Conservation (phyloP, 2,797 vertebrate genomes). For the Bovichtus variegatus region DNA sequence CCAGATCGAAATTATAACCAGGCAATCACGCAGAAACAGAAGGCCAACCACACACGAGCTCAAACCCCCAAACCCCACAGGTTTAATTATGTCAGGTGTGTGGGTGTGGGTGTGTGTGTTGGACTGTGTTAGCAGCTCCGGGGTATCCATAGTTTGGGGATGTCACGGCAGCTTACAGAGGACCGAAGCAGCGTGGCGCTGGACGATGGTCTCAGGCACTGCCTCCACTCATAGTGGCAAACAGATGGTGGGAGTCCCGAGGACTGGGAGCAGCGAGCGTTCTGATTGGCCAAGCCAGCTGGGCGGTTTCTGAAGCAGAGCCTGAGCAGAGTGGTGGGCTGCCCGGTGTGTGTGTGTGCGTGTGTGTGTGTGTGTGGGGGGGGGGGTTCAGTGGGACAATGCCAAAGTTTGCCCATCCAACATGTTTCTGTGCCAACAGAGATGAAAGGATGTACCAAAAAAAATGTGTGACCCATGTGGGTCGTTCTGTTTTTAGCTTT, state of each 20-base stretch:
- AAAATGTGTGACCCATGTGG: conserved; percentile 28
- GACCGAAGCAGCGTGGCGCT: neutral
- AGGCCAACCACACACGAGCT: conserved; percentile 29
- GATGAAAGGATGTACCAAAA: conserved; percentile 42
- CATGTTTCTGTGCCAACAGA: conserved; percentile 41
- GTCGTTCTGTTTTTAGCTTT: conserved; percentile 57
- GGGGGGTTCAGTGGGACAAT: conserved; percentile 41
- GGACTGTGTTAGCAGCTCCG: conserved; percentile 23
- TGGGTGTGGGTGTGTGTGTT: conserved; percentile 2
- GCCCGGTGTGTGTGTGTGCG: conserved; percentile 8
- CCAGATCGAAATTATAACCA: conserved; percentile 41
- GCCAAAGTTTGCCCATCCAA: conserved; percentile 53
- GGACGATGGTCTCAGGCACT: conserved; percentile 28
- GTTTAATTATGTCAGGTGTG: conserved; percentile 48
- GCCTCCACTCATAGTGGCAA: conserved; percentile 52
- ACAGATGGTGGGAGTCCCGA: conserved; percentile 73
- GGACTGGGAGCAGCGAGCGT: conserved; percentile 35
- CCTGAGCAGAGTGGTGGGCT: conserved; percentile 30
- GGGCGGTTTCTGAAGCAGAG: conserved; percentile 44
- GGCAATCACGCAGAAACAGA: conserved; percentile 55
- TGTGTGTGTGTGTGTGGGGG: neutral
- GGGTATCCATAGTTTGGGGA: conserved; percentile 58
- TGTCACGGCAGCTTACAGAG: conserved; percentile 42
- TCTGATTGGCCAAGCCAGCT: conserved; percentile 62
- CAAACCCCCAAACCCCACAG: conserved; percentile 50